Evolutionary conservation across 23 tunicate species (phyloP), one percentile per base, ranked within the genome.

Genomic region (Oikopleura vanhoeffeni): DNA sequence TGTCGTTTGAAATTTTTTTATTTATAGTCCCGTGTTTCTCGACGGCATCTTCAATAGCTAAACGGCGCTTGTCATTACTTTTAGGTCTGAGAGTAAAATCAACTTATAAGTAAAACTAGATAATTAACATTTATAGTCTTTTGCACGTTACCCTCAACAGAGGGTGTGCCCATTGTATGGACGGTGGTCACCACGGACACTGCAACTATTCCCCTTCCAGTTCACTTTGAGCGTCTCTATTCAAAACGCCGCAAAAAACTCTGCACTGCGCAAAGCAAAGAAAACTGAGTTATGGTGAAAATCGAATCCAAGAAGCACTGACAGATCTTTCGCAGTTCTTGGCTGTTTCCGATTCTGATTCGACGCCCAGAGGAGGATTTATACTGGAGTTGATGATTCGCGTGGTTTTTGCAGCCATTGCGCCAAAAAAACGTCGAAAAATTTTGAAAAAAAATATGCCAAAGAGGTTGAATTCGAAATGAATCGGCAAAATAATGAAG

Each of bases 291-390:
- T 71, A 24, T 49, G 64, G 18, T 24, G 64, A 49, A 49, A 49
- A 13, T 13, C 18, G 13, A 13, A 38, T 38, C 34, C 79, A 71
- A 30, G 35, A 18, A 13, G 79, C 27, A 24, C 34, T 32, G 79
- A 30, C 79, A 3, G n/a, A n/a, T n/a, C n/a, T n/a, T n/a, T n/a
- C n/a, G n/a, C n/a, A 71, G 4, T 2, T 30, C 34, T 18, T 32
- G 32, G 32, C 79, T 2, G 2, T 4, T 18, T 13, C 34, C 38
- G 79, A 71, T 71, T 71, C 79, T 28, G 79, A 71, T 30, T 71
- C 79, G 79, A 71, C 35, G 79, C 79, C 79, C 79, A 71, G 79
- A 71, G 32, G 79, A 71, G 79, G 79, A 71, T 32, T 30, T 71
- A 13, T 13, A n/a, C 79, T 71, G 79, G 79, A 18, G 79, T 71